These are phyloP conservation scores for Echinometra lucunter DNA, from an alignment of 53 echinoderm and acorn worm genomes.

Conservation along the genomic window DNA sequence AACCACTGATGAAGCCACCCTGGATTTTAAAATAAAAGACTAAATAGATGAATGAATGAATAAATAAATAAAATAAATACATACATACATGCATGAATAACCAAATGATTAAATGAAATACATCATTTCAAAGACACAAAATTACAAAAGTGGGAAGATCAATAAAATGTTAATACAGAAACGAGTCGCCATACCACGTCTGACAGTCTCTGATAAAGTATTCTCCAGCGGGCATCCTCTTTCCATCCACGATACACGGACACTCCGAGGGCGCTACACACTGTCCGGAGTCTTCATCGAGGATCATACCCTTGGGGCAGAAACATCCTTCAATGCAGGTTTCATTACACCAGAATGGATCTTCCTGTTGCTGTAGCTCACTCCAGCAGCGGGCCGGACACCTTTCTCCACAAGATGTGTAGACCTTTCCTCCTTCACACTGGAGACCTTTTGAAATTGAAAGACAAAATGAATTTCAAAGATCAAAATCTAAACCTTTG, in stretches of 20 bases:
- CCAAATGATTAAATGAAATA: too few species aligned
- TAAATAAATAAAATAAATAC: too few species aligned
- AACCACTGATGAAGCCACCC: too few species aligned
- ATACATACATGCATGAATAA: too few species aligned
- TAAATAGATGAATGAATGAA: too few species aligned
- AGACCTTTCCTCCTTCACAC: conserved; percentile 79
- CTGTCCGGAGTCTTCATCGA: conserved; percentile 47
- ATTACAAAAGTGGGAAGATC: too few species aligned
- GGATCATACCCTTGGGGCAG: conserved; percentile 77
- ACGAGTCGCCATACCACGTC: conserved; percentile 75
- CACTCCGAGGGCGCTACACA: conserved; percentile 73
- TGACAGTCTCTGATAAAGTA: conserved; percentile 59
- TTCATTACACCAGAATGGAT: conserved; percentile 31
- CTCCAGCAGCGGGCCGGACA: conserved; percentile 75
- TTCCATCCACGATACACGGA: conserved; percentile 73
- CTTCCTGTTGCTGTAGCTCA: conserved; percentile 16
- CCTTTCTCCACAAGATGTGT: conserved; percentile 73
- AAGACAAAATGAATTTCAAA: not conserved
- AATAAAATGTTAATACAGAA: not conserved
- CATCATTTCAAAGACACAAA: too few species aligned
- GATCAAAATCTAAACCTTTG: too few species aligned
- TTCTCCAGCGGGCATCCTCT: conserved; percentile 28
- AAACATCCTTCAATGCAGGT: conserved; percentile 89
- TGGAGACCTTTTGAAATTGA: conserved; percentile 72
- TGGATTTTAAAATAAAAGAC: too few species aligned